phyloP scores from a whole-genome alignment of 1,140 invertebrate species.

The Drosophila pseudoananassae region DNA sequence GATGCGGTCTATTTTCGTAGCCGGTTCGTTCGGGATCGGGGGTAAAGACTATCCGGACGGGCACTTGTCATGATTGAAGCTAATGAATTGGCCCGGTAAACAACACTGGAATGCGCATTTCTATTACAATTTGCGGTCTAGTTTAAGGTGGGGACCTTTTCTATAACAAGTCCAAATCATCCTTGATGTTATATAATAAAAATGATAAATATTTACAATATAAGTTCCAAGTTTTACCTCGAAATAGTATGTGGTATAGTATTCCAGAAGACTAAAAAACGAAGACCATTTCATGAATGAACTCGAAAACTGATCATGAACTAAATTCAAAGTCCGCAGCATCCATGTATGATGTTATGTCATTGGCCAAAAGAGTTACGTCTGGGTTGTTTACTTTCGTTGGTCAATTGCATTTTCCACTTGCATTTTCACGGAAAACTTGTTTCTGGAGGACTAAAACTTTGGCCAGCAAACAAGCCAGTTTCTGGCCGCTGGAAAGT shows the following conservation, averaged over 20 bases:
- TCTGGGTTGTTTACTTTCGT: constrained; percentile 41
- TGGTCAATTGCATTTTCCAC: constrained; percentile 32
- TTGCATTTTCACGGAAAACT: constrained; percentile 59
- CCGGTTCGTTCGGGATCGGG: background rate
- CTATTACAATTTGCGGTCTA: constrained; percentile 7
- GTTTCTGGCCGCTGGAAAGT: constrained; percentile 44
- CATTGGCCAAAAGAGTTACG: constrained; percentile 38
- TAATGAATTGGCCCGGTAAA: constrained; percentile 39
- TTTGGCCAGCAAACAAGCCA: constrained; percentile 64
- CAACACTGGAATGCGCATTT: constrained; percentile 10
- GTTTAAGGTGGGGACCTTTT: constrained; percentile 1
- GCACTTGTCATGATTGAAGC: constrained; percentile 33
- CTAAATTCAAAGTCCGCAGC: constrained; percentile 19
- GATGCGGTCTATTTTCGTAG: constrained; percentile 25
- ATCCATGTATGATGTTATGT: constrained; percentile 26
- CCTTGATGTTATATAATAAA: constrained; percentile 3
- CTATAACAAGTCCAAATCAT: background rate
- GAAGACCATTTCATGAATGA: constrained; percentile 23
- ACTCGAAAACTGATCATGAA: constrained; percentile 29
- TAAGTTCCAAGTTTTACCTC: too few species aligned
- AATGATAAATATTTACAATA: background rate
- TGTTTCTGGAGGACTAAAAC: constrained; percentile 67
- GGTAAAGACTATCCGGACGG: constrained; percentile 5
- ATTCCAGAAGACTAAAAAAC: too few species aligned
- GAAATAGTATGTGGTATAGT: too few species aligned